A percentile compares a stretch with the other conserved stretches of the same genome.
These are phyloP conservation scores for Lasioglossum figueresi DNA, from an alignment of 2,888 invertebrate species.

Conservation along the genomic window DNA sequence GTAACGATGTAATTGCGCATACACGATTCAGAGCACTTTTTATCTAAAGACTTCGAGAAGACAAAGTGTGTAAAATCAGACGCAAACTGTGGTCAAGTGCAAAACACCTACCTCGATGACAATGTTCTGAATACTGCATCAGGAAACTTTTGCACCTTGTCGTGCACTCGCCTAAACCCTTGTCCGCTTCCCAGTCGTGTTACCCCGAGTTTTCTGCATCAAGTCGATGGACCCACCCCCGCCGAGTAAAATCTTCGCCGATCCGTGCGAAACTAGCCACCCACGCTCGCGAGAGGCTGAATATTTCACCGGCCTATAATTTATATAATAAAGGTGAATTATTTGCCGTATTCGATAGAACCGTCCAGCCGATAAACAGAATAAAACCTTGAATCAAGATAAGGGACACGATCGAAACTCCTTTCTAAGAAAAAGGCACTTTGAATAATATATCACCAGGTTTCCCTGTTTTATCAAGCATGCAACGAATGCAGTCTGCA, in stretches of 20 bases:
- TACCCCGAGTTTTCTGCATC: slow-evolving; percentile 41
- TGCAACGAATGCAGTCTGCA: slow-evolving; percentile 32
- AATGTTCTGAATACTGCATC: slow-evolving; percentile 60
- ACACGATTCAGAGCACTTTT: neutral
- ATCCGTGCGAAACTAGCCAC: neutral
- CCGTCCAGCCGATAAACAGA: slow-evolving; percentile 26
- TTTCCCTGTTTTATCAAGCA: slow-evolving; percentile 37
- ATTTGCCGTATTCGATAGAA: neutral
- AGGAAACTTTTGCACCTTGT: slow-evolving; percentile 61
- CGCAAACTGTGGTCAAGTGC: neutral
- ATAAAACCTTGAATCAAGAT: slow-evolving; percentile 26
- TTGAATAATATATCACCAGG: slow-evolving; percentile 33
- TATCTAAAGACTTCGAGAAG: slow-evolving; percentile 23
- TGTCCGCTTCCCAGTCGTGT: slow-evolving; percentile 45
- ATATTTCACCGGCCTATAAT: slow-evolving; percentile 9
- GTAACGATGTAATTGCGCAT: neutral
- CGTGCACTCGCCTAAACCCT: slow-evolving; percentile 57
- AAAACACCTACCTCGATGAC: slow-evolving; percentile 18
- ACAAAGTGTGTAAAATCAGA: neutral
- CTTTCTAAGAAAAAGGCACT: slow-evolving; percentile 27
- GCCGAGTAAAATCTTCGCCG: slow-evolving; percentile 33
- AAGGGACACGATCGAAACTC: slow-evolving; percentile 28
- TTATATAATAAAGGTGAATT: slow-evolving; percentile 21
- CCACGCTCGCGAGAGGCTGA: neutral
- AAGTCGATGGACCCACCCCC: slow-evolving; percentile 40